Evolutionary conservation across 37 sponge, comb jelly and placozoan genomes (phyloP).

Genomic region (Hormiphora californensis): DNA sequence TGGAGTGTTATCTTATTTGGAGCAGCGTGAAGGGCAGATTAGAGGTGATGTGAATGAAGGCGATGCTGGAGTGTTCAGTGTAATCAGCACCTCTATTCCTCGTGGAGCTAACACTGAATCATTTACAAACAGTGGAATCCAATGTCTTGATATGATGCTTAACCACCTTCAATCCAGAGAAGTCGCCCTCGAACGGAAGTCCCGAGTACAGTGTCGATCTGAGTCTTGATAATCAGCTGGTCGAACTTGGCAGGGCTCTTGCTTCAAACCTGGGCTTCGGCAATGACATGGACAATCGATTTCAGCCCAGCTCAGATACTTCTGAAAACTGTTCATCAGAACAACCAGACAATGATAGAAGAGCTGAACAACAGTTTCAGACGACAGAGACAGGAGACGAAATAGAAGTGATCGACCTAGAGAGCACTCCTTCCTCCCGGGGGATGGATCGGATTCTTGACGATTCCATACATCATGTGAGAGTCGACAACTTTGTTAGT

Average conservation of each 20-base stretch:
- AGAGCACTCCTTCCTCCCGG: not conserved
- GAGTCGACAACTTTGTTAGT: conserved; percentile 14
- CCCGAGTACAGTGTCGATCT: conserved; percentile 45
- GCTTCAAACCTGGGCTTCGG: not conserved
- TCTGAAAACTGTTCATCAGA: conserved; percentile 45
- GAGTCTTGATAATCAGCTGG: not conserved
- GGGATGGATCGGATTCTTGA: not conserved
- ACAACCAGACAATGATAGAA: conserved; percentile 13
- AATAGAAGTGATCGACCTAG: conserved; percentile 29
- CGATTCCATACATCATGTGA: not conserved
- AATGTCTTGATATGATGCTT: conserved; percentile 53
- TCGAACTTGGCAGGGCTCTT: too few species aligned
- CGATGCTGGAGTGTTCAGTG: not conserved
- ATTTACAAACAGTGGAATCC: not conserved
- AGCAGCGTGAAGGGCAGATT: not conserved
- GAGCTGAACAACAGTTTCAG: too few species aligned
- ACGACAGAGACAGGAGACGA: not conserved
- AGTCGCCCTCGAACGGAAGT: not conserved
- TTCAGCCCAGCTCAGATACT: not conserved
- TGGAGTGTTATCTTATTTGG: conserved; percentile 13
- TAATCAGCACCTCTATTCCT: not conserved
- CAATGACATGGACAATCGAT: not conserved
- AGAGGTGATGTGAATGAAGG: not conserved
- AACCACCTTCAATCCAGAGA: conserved; percentile 40
- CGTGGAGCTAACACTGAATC: too few species aligned